Evolutionary conservation across 2,113 vertebrate species (phyloP).

Genomic region (Crotalus viridis): DNA sequence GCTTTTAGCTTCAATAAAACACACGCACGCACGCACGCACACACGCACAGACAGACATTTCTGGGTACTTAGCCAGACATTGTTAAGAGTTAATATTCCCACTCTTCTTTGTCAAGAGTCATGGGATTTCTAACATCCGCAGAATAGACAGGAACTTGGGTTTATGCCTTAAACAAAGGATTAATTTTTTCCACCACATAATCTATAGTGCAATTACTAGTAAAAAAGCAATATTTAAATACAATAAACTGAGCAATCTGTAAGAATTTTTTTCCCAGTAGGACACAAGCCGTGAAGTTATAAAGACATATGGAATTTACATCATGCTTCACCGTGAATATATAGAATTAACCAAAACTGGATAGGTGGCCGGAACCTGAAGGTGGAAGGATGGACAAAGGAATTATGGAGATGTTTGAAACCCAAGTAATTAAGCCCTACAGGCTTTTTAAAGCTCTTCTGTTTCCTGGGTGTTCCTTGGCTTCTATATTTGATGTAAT

Average conservation of each 20-base stretch:
- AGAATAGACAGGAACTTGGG: constrained; percentile 82
- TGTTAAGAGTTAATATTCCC: constrained; percentile 78
- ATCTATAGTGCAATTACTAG: constrained; percentile 76
- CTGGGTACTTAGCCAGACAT: constrained; percentile 70
- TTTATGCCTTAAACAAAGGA: constrained; percentile 78
- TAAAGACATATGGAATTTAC: constrained; percentile 69
- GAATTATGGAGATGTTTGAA: background rate
- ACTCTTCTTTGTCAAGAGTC: constrained; percentile 79
- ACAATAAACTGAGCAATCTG: constrained; percentile 71
- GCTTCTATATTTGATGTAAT: background rate
- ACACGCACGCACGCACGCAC: background rate
- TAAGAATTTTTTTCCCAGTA: constrained; percentile 63
- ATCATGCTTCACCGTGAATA: constrained; percentile 58
- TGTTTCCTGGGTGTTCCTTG: background rate
- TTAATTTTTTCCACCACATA: constrained; percentile 75
- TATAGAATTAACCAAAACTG: constrained; percentile 48
- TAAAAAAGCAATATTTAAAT: constrained; percentile 75
- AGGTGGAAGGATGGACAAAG: background rate
- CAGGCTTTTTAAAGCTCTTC: background rate
- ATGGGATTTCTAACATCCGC: constrained; percentile 83
- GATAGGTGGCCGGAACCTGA: background rate
- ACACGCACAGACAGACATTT: constrained; percentile 25
- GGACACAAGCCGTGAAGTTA: constrained; percentile 45
- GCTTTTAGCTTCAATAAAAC: constrained; percentile 18
- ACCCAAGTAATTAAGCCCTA: background rate